A percentile compares a stretch with the other conserved stretches of the same genome.
Evolutionary conservation across 2,888 invertebrate species (phyloP).

Genomic region (Habroteleia sp.): DNA sequence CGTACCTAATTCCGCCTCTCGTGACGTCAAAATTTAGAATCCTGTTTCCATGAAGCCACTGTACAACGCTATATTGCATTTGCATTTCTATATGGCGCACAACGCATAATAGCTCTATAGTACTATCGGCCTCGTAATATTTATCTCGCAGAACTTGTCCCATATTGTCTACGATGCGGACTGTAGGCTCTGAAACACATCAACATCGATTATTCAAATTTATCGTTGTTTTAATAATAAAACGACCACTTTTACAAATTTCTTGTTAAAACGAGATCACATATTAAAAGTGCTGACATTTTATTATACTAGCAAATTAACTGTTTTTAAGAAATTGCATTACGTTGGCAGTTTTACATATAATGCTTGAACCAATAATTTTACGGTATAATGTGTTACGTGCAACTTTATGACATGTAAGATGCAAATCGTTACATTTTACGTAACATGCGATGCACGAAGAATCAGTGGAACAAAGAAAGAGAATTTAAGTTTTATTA

Average conservation of each 20-base stretch:
- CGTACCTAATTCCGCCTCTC: slow-evolving; percentile 85
- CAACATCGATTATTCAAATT: slow-evolving; percentile 15
- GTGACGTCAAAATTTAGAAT: slow-evolving; percentile 86
- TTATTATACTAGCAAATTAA: slow-evolving; percentile 6
- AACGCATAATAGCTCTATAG: slow-evolving; percentile 85
- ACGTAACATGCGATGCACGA: slow-evolving; percentile 20
- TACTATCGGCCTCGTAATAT: slow-evolving; percentile 86
- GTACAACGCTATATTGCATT: slow-evolving; percentile 83
- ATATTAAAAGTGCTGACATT: background rate
- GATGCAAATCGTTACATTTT: slow-evolving; percentile 33
- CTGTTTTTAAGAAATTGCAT: too few species aligned
- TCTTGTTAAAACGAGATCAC: slow-evolving; percentile 6
- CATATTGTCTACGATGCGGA: slow-evolving; percentile 86
- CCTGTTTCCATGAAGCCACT: slow-evolving; percentile 85
- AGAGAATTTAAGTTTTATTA: slow-evolving; percentile 1
- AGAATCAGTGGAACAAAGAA: slow-evolving; percentile 4
- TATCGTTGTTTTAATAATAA: background rate
- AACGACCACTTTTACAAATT: too few species aligned
- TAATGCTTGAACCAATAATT: slow-evolving; percentile 24
- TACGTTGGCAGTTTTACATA: slow-evolving; percentile 1
- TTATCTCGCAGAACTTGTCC: slow-evolving; percentile 85
- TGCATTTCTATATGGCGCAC: slow-evolving; percentile 82
- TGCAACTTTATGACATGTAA: slow-evolving; percentile 39
- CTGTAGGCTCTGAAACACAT: slow-evolving; percentile 84
- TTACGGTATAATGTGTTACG: slow-evolving; percentile 33